phyloP scores from a whole-genome alignment of 2,113 vertebrate genomes.

The Sturnus vulgaris region DNA sequence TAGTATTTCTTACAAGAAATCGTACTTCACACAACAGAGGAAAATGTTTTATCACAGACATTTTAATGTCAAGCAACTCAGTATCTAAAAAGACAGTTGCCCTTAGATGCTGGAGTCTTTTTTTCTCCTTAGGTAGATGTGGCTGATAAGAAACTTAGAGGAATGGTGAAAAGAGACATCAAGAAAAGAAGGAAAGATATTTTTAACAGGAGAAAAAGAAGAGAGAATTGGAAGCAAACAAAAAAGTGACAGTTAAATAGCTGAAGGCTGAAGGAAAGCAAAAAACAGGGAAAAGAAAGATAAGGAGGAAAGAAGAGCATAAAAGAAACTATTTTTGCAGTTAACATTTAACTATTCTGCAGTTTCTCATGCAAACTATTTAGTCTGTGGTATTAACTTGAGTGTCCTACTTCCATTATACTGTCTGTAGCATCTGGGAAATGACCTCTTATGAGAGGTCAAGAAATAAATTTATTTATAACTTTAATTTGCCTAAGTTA shows the following conservation, averaged over 20 bases:
- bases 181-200: background rate
- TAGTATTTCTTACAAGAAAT: background rate
- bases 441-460: background rate
- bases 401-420: background rate
- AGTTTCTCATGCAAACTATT: background rate
- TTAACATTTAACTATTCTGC: background rate
- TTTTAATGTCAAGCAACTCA: background rate
- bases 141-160: background rate
- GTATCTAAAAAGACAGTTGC: background rate
- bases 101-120: background rate
- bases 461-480: background rate
- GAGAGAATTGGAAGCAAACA: background rate
- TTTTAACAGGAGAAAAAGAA: background rate
- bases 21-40: background rate
- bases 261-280: background rate
- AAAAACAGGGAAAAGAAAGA: background rate
- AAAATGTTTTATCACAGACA: background rate
- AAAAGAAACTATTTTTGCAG: background rate
- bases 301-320: background rate
- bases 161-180: background rate
- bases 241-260: background rate
- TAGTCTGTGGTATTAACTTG: background rate
- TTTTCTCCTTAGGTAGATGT: background rate
- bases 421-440: background rate
- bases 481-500: background rate